Evolutionary conservation across 2,888 invertebrate species (phyloP).

Genomic region (Tipula helvola): DNA sequence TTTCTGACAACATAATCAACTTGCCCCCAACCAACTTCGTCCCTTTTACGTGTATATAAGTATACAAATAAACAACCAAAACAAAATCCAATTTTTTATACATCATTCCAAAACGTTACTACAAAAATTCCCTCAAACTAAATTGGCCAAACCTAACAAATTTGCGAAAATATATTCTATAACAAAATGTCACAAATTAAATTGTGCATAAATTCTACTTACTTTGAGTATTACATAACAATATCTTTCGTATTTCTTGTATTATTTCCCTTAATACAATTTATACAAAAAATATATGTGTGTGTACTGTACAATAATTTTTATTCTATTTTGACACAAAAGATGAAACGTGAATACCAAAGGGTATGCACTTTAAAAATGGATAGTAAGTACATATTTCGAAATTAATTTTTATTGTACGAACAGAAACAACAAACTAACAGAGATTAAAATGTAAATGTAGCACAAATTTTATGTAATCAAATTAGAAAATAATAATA

Average conservation of each 20-base stretch:
- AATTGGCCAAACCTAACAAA: neutral
- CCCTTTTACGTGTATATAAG: no score
- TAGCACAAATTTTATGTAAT: neutral
- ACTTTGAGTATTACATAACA: neutral
- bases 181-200: neutral
- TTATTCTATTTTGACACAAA: neutral
- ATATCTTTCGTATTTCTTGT: neutral
- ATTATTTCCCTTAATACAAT: neutral
- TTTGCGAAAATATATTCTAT: neutral
- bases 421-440: neutral
- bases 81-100: neutral
- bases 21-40: neutral
- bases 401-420: neutral
- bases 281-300: neutral
- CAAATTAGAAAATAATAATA: neutral
- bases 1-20: neutral
- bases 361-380: neutral
- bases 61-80: neutral
- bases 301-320: neutral
- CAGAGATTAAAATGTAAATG: neutral
- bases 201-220: neutral
- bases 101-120: neutral
- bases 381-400: neutral
- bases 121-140: neutral
- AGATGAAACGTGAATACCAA: slow-evolving; percentile 4